Evolutionary conservation across 2,888 invertebrate species (phyloP).

Genomic region (Brachypalpus laphriformis): DNA sequence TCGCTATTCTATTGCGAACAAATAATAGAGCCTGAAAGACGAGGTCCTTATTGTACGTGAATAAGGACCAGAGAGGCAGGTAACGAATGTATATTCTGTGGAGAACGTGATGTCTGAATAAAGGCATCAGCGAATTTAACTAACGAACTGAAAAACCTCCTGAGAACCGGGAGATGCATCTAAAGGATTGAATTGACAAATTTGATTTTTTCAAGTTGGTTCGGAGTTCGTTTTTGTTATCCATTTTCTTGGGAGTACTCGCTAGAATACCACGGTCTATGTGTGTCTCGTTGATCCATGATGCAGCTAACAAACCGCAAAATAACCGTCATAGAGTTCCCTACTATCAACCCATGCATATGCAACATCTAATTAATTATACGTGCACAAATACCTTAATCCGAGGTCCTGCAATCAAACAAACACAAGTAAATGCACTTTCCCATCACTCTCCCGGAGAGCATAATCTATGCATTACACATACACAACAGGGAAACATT

Average conservation of each 20-base stretch:
- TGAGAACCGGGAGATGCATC: conserved; percentile 60
- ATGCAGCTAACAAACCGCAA: conserved; percentile 73
- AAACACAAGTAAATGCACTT: conserved; percentile 57
- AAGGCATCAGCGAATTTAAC: conserved; percentile 67
- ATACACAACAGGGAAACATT: conserved; percentile 18
- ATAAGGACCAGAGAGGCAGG: conserved; percentile 68
- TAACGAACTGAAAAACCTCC: conserved; percentile 70
- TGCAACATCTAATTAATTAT: conserved; percentile 73
- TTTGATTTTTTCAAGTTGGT: conserved; percentile 52
- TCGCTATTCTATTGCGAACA: conserved; percentile 62
- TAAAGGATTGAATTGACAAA: conserved; percentile 71
- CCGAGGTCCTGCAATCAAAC: conserved; percentile 71
- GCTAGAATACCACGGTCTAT: not conserved
- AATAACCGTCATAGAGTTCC: conserved; percentile 70
- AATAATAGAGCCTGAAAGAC: conserved; percentile 62
- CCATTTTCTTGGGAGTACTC: conserved; percentile 6
- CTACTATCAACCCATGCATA: conserved; percentile 69
- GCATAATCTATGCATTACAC: conserved; percentile 57
- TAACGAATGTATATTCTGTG: conserved; percentile 69
- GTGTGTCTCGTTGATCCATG: conserved; percentile 41
- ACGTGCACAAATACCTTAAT: conserved; percentile 74
- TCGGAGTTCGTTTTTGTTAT: conserved; percentile 3
- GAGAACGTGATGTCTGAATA: conserved; percentile 69
- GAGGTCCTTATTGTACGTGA: conserved; percentile 68
- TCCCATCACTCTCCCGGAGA: conserved; percentile 49